These are phyloP conservation scores for Spinibarbus caldwelli DNA, from an alignment of 2,797 vertebrate species.

Conservation along the genomic window DNA sequence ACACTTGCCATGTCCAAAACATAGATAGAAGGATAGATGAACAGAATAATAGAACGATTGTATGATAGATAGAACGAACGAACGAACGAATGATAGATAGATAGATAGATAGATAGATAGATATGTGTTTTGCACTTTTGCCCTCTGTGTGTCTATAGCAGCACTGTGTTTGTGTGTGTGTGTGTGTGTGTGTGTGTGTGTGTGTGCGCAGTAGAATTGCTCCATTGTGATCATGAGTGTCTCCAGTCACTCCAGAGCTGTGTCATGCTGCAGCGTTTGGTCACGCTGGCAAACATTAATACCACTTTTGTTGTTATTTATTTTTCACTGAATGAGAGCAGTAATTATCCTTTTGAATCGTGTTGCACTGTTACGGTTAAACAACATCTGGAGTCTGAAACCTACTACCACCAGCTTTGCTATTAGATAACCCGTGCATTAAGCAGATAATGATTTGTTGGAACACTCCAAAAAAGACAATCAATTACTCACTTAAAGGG, in stretches of 20 bases:
- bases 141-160: neutral
- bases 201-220: neutral
- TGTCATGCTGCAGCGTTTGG: neutral
- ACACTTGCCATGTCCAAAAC: neutral
- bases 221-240: slow-evolving; percentile 12
- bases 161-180: neutral
- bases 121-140: slow-evolving; percentile 4
- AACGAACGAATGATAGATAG: no score
- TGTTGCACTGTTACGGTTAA: neutral
- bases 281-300: neutral
- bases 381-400: neutral
- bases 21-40: no score
- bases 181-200: slow-evolving; percentile 3
- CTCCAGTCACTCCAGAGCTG: no score
- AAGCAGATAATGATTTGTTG: neutral
- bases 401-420: neutral
- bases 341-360: neutral
- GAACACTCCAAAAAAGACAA: neutral
- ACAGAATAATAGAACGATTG: no score
- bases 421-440: neutral
- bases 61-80: no score
- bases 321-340: neutral
- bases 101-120: neutral
- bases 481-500: neutral
- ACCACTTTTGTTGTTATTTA: slow-evolving; percentile 34